Percentiles rank a stretch among this genome's conserved stretches.
phyloP scores from a whole-genome alignment of 2,888 invertebrate species.

The Hemicrepidius hirtus region DNA sequence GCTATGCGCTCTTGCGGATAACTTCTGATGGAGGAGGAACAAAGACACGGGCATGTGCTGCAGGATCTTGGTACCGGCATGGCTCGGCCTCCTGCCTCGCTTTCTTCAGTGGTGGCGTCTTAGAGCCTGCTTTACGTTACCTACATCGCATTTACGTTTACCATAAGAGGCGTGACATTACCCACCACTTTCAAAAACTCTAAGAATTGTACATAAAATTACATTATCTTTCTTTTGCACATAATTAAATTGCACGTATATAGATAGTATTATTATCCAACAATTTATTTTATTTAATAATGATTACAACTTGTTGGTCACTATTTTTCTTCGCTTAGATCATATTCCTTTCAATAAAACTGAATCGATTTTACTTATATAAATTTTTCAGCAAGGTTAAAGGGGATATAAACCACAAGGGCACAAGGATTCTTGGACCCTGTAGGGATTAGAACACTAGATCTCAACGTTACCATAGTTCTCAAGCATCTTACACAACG shows the following conservation, averaged over 20 bases:
- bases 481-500: no score
- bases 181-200: slow-evolving; percentile 37
- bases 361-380: no score
- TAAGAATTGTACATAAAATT: slow-evolving; percentile 17
- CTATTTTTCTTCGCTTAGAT: no score
- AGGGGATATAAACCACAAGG: no score
- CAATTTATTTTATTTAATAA: no score
- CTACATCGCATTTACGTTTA: slow-evolving; percentile 64
- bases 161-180: slow-evolving; percentile 55
- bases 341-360: no score
- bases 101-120: slow-evolving; percentile 50
- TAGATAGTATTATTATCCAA: background rate
- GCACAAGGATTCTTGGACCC: no score
- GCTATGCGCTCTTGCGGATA: slow-evolving; percentile 66
- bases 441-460: no score
- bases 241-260: slow-evolving; percentile 7
- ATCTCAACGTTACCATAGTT: no score
- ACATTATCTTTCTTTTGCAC: slow-evolving; percentile 4
- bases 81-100: slow-evolving; percentile 62
- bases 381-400: no score
- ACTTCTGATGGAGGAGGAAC: slow-evolving; percentile 64
- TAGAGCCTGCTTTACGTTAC: slow-evolving; percentile 57
- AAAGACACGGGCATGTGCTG: slow-evolving; percentile 62
- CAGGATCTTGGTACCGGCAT: slow-evolving; percentile 60
- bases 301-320: no score